Percentiles rank a stretch among this genome's conserved stretches.
Conservation (phyloP, 2,888 invertebrate genomes). For the Mechanitis mazaeus region DNA sequence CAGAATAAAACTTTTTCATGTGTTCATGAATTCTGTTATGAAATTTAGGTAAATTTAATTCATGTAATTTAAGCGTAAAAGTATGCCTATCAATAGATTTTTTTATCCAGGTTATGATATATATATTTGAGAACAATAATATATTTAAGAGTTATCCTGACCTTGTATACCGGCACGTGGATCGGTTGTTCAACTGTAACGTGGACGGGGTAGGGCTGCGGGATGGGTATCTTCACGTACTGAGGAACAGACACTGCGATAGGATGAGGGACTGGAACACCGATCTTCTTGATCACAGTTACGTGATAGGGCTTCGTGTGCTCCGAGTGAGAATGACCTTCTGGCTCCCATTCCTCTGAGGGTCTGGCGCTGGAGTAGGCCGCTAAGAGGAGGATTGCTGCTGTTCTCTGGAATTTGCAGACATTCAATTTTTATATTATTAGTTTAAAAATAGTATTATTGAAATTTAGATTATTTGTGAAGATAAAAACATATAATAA, state of each 20-base stretch:
- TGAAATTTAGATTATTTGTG: too few species aligned
- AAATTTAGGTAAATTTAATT: too few species aligned
- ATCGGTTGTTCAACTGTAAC: slow-evolving; percentile 83
- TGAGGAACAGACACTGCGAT: slow-evolving; percentile 83
- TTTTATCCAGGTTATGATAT: too few species aligned
- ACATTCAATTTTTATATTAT: too few species aligned
- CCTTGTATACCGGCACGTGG: slow-evolving; percentile 83
- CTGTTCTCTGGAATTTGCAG: slow-evolving; percentile 54
- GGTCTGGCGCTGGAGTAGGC: slow-evolving; percentile 52
- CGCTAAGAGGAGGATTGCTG: slow-evolving; percentile 56
- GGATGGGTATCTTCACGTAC: slow-evolving; percentile 82
- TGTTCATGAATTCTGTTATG: too few species aligned
- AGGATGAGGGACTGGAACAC: slow-evolving; percentile 84
- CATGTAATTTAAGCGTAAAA: too few species aligned
- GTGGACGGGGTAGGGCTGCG: slow-evolving; percentile 85
- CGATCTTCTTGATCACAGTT: slow-evolving; percentile 83
- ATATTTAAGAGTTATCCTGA: slow-evolving; percentile 35
- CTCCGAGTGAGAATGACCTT: slow-evolving; percentile 80
- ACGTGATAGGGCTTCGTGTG: slow-evolving; percentile 82
- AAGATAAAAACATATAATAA: too few species aligned
- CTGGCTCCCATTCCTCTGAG: slow-evolving; percentile 70
- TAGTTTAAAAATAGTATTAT: too few species aligned
- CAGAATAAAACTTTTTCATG: too few species aligned
- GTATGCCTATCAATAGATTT: too few species aligned
- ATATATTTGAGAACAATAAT: too few species aligned